Evolutionary conservation across 1,140 invertebrate species (phyloP), one percentile per base, ranked within the genome.

Genomic region (Drosophila aff.): DNA sequence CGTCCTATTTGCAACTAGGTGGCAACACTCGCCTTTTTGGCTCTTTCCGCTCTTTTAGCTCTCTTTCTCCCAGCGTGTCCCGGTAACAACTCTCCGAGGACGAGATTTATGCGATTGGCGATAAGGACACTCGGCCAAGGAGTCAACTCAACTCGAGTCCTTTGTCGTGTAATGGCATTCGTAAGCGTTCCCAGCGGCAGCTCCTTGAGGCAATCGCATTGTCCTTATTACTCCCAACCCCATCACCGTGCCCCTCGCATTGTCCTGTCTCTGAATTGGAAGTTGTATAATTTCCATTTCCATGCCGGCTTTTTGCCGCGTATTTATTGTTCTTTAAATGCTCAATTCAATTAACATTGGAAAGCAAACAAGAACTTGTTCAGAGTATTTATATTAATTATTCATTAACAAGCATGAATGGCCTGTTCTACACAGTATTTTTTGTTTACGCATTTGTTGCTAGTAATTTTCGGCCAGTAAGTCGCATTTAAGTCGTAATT

Each of bases 51-150:
- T 18, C 52, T 10, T n/a, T 26, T 16, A 21, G 47, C 47, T 50
- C 26, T 11, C 26, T 10, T 10, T 23, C 50, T 52, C 33, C 50
- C 46, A 47, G 60, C 76, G 43, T 64, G 66, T 60, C 66, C 62
- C 85, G 85, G 85, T 89, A 90, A 89, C 85, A 89, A 90, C 81
- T 89, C 85, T 89, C 85, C 33, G 44, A 90, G 85, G 85, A 90
- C 85, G 65, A 90, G 85, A 89, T 89, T 89, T 90, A 89, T 89
- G 85, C 85, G 86, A 89, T 89, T 79, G 79, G 60, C 79, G 83
- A 87, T 87, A 74, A 74, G 71, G 71, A 74, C 67, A 74, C 71
- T 74, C 55, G 38, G 67, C 47, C 47, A 46, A 78, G 41, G 50
- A 43, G 49, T 50, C 63, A 57, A 74, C 59, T 44, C 46, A 61